Conservation (phyloP, 2,888 invertebrate species). For the Ichneumoninae sp. region DNA sequence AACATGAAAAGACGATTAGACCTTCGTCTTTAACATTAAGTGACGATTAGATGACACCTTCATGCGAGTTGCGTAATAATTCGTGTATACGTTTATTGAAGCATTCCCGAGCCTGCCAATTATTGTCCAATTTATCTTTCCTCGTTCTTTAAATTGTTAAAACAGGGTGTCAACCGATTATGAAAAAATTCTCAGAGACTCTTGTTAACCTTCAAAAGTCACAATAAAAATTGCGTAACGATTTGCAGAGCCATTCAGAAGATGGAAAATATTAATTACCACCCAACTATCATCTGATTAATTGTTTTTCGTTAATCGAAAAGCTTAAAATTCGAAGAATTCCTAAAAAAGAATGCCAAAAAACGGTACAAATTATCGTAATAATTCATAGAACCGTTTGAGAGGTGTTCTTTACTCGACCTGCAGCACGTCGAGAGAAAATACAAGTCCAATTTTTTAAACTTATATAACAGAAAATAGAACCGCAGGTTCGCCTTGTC, state of each 20-base stretch:
- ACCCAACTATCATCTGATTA: background rate
- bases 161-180: background rate
- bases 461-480: slow-evolving; percentile 27
- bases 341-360: background rate
- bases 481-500: slow-evolving; percentile 9
- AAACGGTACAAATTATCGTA: too few relatives aligned
- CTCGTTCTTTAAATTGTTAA: background rate
- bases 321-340: background rate
- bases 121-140: background rate
- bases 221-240: background rate
- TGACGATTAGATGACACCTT: background rate
- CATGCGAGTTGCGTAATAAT: background rate
- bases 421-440: background rate
- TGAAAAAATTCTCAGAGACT: background rate
- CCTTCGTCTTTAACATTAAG: background rate
- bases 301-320: background rate
- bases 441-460: background rate
- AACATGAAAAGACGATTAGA: too few relatives aligned
- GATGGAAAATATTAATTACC: background rate
- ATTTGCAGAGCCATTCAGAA: background rate
- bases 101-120: background rate
- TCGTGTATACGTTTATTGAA: background rate
- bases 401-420: background rate
- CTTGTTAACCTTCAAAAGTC: background rate
- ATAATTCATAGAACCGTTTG: background rate